Percentiles rank a stretch among this genome's conserved stretches.
These are phyloP conservation scores for Tenthredo livida DNA, from an alignment of 2,888 invertebrate species.

Conservation along the genomic window DNA sequence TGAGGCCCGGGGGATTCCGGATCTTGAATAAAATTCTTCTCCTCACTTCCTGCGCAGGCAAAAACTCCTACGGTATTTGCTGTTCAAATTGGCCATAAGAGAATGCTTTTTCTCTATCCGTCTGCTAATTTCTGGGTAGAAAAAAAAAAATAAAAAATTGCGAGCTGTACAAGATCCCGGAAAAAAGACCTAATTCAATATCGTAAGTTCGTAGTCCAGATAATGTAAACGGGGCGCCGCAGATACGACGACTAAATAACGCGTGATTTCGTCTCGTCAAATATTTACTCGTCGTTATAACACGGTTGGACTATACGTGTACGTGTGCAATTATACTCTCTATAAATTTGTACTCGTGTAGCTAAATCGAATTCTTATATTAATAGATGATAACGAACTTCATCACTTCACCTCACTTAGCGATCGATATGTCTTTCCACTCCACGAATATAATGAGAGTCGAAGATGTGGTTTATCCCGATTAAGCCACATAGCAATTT, in stretches of 20 bases:
- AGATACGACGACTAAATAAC: not conserved
- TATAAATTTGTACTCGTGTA: not conserved
- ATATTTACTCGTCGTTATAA: conserved; percentile 10
- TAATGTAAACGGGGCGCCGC: conserved; percentile 10
- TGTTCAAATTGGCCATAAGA: not conserved
- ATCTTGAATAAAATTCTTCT: not conserved
- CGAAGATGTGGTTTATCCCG: too few relatives aligned
- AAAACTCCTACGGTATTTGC: not conserved
- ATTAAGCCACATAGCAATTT: not conserved
- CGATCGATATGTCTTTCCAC: not conserved
- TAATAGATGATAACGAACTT: not conserved
- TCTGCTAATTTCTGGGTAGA: not conserved
- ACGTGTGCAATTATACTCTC: not conserved
- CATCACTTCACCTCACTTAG: not conserved
- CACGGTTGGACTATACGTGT: not conserved
- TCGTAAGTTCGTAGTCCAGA: conserved; percentile 1
- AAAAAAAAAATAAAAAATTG: not conserved
- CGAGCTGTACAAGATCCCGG: not conserved
- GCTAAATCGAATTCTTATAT: not conserved
- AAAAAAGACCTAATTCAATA: not conserved
- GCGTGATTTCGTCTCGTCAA: conserved; percentile 33
- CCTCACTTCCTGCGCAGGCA: not conserved
- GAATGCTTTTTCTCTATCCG: not conserved
- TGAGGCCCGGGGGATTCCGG: not conserved
- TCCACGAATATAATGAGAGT: not conserved